Evolutionary conservation across 2,797 vertebrate genomes (phyloP), one percentile per base, ranked within the genome.

Genomic region (Acanthis flammea): DNA sequence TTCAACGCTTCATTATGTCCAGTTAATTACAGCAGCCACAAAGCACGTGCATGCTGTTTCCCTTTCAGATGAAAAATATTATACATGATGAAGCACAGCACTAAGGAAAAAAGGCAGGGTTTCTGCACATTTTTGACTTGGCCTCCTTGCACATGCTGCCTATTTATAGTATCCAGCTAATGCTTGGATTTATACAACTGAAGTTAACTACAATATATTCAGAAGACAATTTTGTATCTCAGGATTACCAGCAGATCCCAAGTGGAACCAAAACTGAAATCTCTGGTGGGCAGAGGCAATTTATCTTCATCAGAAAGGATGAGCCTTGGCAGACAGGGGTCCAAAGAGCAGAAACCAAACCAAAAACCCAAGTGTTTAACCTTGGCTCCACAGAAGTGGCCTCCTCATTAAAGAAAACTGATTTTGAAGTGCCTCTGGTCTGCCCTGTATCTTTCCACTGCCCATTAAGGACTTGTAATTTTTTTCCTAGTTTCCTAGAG

Each of bases 131-230:
- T 96, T 96, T 95, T n/a, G 22, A 51, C 86, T 95, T 95, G 93
- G 96, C 95, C n/a, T 92, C 88, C 58, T 91, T 86, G 85, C 47
- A 94, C 83, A 92, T 90, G 79, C 73, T 94, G 94, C 35, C 94
- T 96, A 96, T 95, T 96, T 95, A 93, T 96, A 96, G 88, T 39
- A 95, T 73, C 62, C 75, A 88, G 65, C 65, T 92, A 96, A 84
- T 86, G 66, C 60, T 63, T 45, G 66, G 47, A 88, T 95, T 95
- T 91, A 81, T 77, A 92, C 73, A 86, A 92, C 88, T 81, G 33
- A 94, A 96, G 63, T 86, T 83, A 73, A 84, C 90, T 75, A 88
- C 44, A 81, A 63, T 66, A 62, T 53, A 68, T 77, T 94, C 93
- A 91, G 66, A 90, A 90, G 84, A 93, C 3, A 9, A 87, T 76